These are phyloP conservation scores for Platygyra sinensis DNA, from an alignment of 64 coral and sea anemone species.

Conservation along the genomic window DNA sequence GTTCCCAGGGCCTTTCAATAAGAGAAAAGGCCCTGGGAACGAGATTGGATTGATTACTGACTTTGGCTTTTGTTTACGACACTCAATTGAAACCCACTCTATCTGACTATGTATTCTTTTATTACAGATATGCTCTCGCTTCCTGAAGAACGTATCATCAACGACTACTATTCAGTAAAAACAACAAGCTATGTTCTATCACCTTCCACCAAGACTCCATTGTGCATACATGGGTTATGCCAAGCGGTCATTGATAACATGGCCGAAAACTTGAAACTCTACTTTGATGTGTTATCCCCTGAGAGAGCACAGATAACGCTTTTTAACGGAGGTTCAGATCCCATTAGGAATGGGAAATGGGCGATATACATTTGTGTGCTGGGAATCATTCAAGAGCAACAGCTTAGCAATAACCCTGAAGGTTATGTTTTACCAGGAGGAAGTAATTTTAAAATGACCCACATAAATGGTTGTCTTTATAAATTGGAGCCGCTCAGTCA, in stretches of 20 bases:
- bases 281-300: conserved; percentile 9
- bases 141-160: background rate
- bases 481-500: conserved; percentile 51
- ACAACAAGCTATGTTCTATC: background rate
- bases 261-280: background rate
- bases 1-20: no score
- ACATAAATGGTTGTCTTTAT: conserved; percentile 73
- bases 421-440: conserved; percentile 57
- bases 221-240: background rate
- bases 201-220: background rate
- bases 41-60: no score
- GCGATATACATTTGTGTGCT: conserved; percentile 65
- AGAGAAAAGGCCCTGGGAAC: no score
- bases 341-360: conserved; percentile 57
- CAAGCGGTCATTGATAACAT: background rate
- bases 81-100: no score
- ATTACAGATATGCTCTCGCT: background rate
- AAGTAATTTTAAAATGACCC: conserved; percentile 56
- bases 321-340: conserved; percentile 22
- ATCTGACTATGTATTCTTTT: background rate
- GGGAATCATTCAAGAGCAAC: conserved; percentile 51
- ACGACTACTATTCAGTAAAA: background rate
- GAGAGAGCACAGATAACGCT: conserved; percentile 11
- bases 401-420: conserved; percentile 25
- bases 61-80: no score